These are phyloP conservation scores for Ariolimax columbianus DNA, from an alignment of 2,888 invertebrate genomes.

Conservation along the genomic window DNA sequence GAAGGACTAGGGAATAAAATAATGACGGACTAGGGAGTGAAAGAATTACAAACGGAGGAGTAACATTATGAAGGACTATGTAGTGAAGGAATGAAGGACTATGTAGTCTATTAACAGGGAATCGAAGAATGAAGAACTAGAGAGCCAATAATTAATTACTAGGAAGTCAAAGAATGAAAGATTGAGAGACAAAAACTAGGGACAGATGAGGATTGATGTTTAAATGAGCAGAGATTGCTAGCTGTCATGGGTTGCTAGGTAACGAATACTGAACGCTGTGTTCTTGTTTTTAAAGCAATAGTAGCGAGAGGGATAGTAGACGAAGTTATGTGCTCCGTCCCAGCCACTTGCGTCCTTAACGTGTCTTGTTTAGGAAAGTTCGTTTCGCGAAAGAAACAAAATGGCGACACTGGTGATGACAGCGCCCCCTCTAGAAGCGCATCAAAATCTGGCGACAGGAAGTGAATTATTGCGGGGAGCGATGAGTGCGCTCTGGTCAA, in stretches of 20 bases:
- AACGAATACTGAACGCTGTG: not conserved
- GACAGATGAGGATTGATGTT: not conserved
- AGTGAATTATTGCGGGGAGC: not conserved
- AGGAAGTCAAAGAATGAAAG: too few species aligned
- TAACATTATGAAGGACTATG: too few species aligned
- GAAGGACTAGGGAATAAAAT: too few species aligned
- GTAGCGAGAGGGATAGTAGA: not conserved
- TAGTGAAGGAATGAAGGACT: too few species aligned
- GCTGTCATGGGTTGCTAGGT: not conserved
- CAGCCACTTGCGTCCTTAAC: not conserved
- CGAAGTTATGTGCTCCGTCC: not conserved
- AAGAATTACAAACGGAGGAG: too few species aligned
- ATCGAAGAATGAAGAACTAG: too few species aligned
- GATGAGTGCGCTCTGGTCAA: not conserved
- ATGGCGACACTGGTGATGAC: not conserved
- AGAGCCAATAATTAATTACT: too few species aligned
- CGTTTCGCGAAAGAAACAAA: not conserved
- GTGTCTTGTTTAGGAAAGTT: not conserved
- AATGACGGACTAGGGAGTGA: too few species aligned
- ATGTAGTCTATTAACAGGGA: too few species aligned
- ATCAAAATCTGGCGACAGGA: not conserved
- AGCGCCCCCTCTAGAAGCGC: not conserved
- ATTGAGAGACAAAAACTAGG: not conserved
- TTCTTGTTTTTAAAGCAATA: not conserved
- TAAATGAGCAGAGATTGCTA: not conserved